phyloP scores from a whole-genome alignment of 2,113 vertebrate genomes.

The Seriola rivoliana region DNA sequence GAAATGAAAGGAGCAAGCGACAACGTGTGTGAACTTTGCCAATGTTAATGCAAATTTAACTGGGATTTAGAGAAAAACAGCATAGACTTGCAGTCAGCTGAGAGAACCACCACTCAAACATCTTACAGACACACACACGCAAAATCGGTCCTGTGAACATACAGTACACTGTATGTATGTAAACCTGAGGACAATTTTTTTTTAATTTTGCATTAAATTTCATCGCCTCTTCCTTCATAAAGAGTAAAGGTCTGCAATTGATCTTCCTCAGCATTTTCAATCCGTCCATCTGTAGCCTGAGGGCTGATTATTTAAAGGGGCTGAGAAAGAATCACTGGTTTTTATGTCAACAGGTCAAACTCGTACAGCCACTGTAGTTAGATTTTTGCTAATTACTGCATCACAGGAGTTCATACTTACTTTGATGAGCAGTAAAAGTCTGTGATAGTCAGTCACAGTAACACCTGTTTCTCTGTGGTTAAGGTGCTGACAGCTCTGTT shows the following conservation, averaged over 20 bases:
- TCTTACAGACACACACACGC: no score
- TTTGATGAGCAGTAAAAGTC: background rate
- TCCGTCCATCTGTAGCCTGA: background rate
- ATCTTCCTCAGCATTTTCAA: background rate
- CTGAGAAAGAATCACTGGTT: background rate
- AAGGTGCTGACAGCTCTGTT: background rate
- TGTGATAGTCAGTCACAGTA: background rate
- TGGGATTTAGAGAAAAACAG: background rate
- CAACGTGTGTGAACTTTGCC: background rate
- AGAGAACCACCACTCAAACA: background rate
- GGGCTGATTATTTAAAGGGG: background rate
- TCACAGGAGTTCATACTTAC: slow-evolving; percentile 8
- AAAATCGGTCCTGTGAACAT: background rate
- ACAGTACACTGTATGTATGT: background rate
- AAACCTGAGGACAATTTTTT: background rate
- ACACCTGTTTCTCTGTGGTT: background rate
- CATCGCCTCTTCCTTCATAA: background rate
- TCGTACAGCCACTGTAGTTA: no score
- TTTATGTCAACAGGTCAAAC: background rate
- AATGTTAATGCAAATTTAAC: background rate
- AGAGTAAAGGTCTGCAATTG: background rate
- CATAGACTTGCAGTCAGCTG: background rate
- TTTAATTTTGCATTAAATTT: background rate
- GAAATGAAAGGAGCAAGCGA: background rate
- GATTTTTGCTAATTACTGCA: slow-evolving; percentile 5